Evolutionary conservation across 2,888 invertebrate genomes (phyloP).

Genomic region (Sphaerophoria taeniata): DNA sequence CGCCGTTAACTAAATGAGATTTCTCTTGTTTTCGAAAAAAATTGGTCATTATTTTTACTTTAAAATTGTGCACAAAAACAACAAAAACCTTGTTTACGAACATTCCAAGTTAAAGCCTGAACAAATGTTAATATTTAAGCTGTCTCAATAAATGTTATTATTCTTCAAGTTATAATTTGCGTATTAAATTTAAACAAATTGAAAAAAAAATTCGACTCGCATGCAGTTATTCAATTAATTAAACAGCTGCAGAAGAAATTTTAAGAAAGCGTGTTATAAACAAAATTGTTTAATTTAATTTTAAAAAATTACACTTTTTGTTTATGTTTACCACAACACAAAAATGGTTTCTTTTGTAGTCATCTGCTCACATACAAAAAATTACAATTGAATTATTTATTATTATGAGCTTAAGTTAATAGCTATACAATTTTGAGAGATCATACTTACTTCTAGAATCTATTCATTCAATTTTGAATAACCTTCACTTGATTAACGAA

Average conservation of each 20-base stretch:
- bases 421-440: too few species aligned
- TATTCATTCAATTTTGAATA: too few species aligned
- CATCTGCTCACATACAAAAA: neutral
- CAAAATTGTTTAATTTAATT: neutral
- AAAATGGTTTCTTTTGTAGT: neutral
- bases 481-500: too few species aligned
- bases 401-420: too few species aligned
- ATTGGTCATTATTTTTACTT: too few species aligned
- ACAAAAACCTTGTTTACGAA: too few species aligned
- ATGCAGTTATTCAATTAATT: neutral
- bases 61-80: too few species aligned
- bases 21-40: too few species aligned
- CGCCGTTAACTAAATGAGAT: too few species aligned
- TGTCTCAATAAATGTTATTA: neutral
- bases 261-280: neutral
- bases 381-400: too few species aligned
- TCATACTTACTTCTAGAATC: too few species aligned
- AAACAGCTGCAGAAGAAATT: slow-evolving; percentile 5
- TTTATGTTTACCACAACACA: neutral
- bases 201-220: neutral
- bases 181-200: neutral
- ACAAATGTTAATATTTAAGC: neutral
- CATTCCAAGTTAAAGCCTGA: neutral
- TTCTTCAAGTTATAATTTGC: neutral
- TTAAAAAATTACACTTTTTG: neutral